phyloP scores from a whole-genome alignment of 2,797 vertebrate genomes.

The Siniperca scherzeri region DNA sequence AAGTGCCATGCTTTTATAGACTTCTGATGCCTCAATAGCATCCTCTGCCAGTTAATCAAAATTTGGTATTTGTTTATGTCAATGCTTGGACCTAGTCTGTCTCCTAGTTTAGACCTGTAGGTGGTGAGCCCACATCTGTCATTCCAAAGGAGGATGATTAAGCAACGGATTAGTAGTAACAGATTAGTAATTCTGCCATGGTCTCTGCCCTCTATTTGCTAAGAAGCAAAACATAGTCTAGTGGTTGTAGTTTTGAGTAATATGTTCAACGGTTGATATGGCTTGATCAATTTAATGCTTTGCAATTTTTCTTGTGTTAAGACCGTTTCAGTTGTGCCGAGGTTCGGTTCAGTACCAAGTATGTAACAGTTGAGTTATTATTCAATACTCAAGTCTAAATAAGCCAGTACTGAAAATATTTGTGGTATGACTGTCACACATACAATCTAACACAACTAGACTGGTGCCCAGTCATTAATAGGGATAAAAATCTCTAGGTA shows the following conservation, averaged over 20 bases:
- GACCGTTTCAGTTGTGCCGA: neutral
- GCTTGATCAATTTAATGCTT: neutral
- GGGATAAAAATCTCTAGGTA: neutral
- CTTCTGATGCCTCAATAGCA: neutral
- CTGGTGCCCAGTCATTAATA: neutral
- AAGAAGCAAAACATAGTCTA: slow-evolving; percentile 29
- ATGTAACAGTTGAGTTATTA: slow-evolving; percentile 5
- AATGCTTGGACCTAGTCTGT: slow-evolving; percentile 10
- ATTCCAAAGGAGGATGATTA: slow-evolving; percentile 54
- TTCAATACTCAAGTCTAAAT: neutral
- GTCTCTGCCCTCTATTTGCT: slow-evolving; percentile 32
- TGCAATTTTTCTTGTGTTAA: neutral
- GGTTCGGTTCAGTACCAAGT: neutral
- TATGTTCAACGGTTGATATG: slow-evolving; percentile 11
- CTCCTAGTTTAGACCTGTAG: slow-evolving; percentile 28
- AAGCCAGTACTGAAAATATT: neutral
- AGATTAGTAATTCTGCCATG: slow-evolving; percentile 51
- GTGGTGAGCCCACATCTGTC: slow-evolving; percentile 47
- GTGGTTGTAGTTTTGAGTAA: slow-evolving; percentile 17
- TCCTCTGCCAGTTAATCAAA: slow-evolving; percentile 16
- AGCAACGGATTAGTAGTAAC: slow-evolving; percentile 52
- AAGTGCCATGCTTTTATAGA: neutral
- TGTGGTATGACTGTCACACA: neutral
- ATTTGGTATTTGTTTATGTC: slow-evolving; percentile 24
- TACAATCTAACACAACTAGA: neutral